Conservation (phyloP, 2,113 vertebrate species). For the Dicerorhinus sumatrensis region DNA sequence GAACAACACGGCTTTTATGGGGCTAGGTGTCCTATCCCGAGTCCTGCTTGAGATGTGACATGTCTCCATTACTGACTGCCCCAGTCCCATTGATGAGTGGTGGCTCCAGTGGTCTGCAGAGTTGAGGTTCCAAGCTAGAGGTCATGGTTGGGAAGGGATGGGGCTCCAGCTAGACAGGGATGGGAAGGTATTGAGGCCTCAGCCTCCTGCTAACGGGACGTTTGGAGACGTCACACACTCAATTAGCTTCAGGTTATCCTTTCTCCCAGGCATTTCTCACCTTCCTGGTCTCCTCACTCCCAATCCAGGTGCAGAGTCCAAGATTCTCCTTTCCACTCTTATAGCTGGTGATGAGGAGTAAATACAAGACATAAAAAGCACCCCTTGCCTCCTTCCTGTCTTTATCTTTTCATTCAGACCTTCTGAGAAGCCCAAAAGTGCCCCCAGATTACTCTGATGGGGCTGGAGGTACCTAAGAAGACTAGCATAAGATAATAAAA, state of each 20-base stretch:
- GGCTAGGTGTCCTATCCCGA: background rate
- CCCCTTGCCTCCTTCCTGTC: background rate
- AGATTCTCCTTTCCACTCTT: background rate
- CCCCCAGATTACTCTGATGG: background rate
- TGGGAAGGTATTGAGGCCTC: background rate
- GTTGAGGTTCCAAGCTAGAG: no score
- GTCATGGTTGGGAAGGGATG: no score
- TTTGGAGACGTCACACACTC: background rate
- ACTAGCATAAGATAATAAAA: background rate
- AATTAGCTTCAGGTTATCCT: background rate
- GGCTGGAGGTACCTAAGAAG: background rate
- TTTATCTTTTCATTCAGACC: background rate
- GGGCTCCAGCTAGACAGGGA: background rate
- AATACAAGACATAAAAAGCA: background rate
- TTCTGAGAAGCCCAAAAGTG: background rate
- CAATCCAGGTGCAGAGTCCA: background rate
- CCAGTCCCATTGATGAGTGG: background rate
- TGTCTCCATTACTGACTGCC: background rate
- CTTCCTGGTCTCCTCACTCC: background rate
- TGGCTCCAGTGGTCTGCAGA: background rate
- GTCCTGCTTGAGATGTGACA: background rate
- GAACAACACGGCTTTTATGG: background rate
- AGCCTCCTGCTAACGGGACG: background rate
- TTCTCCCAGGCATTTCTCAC: background rate
- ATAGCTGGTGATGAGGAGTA: background rate